Percentiles rank a stretch among this genome's conserved stretches.
Conservation (phyloP, 1,140 invertebrate genomes). For the Halesus radiatus region DNA sequence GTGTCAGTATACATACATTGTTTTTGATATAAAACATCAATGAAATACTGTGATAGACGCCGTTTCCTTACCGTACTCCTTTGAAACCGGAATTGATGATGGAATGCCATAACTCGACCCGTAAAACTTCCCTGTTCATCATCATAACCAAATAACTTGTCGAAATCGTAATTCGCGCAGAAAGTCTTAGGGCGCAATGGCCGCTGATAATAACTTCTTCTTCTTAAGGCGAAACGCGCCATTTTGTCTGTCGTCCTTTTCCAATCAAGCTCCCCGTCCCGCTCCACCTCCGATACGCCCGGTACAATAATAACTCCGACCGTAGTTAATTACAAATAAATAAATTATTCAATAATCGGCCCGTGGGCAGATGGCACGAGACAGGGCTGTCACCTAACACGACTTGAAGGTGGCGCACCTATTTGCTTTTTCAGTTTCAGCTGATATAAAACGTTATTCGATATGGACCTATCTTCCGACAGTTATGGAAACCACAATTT, state of each 20-base stretch:
- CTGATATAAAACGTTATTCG: too few relatives aligned
- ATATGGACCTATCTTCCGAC: too few relatives aligned
- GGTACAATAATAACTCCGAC: slow-evolving; percentile 57
- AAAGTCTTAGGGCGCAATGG: slow-evolving; percentile 2
- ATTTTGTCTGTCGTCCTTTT: slow-evolving; percentile 43
- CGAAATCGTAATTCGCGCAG: slow-evolving; percentile 4
- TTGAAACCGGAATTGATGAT: too few relatives aligned
- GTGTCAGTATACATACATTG: too few relatives aligned
- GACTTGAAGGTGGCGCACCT: too few relatives aligned
- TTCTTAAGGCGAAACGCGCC: slow-evolving; percentile 7
- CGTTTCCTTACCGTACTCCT: too few relatives aligned
- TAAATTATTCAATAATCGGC: slow-evolving; percentile 59
- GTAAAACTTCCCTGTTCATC: background rate
- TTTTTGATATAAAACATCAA: too few relatives aligned
- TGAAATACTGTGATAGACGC: too few relatives aligned
- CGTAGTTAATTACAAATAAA: slow-evolving; percentile 58
- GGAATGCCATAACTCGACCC: too few relatives aligned
- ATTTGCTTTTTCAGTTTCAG: too few relatives aligned
- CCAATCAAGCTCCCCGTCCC: slow-evolving; percentile 5
- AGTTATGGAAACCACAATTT: too few relatives aligned
- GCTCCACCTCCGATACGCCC: slow-evolving; percentile 6
- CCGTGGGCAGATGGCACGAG: slow-evolving; percentile 54
- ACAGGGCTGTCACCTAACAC: slow-evolving; percentile 28
- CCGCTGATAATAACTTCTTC: slow-evolving; percentile 20
- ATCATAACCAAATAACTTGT: background rate